These are phyloP conservation scores for Stigmatopora argus DNA, from an alignment of 2,113 vertebrate genomes.

Conservation along the genomic window DNA sequence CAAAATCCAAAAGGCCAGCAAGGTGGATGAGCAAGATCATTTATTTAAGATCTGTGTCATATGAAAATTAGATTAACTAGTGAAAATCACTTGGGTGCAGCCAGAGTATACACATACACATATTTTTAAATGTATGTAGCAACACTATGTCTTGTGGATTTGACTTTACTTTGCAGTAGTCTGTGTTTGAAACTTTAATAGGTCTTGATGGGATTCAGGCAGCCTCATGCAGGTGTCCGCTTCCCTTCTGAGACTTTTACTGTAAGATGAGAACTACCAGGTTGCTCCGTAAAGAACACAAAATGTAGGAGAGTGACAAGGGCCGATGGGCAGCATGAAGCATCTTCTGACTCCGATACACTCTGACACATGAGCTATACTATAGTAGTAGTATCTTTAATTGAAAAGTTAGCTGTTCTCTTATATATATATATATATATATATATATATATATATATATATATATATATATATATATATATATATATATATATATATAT, in stretches of 20 bases:
- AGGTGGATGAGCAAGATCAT: no score
- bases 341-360: slow-evolving; percentile 21
- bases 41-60: no score
- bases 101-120: no score
- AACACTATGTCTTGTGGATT: not conserved
- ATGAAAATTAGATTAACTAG: no score
- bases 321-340: slow-evolving; percentile 27
- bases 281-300: slow-evolving; percentile 56
- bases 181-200: slow-evolving; percentile 54
- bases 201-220: not conserved
- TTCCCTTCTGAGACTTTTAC: slow-evolving; percentile 13
- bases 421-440: no score
- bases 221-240: not conserved
- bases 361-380: not conserved
- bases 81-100: not conserved
- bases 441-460: no score
- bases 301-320: slow-evolving; percentile 14
- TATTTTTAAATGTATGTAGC: no score
- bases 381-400: no score
- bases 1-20: no score
- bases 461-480: no score
- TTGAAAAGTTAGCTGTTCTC: no score
- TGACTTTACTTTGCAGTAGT: slow-evolving; percentile 3
- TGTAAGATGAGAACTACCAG: slow-evolving; percentile 48
- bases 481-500: no score